These are phyloP conservation scores for Euzophera pinguis DNA, from an alignment of 2,888 invertebrate genomes.

Conservation along the genomic window DNA sequence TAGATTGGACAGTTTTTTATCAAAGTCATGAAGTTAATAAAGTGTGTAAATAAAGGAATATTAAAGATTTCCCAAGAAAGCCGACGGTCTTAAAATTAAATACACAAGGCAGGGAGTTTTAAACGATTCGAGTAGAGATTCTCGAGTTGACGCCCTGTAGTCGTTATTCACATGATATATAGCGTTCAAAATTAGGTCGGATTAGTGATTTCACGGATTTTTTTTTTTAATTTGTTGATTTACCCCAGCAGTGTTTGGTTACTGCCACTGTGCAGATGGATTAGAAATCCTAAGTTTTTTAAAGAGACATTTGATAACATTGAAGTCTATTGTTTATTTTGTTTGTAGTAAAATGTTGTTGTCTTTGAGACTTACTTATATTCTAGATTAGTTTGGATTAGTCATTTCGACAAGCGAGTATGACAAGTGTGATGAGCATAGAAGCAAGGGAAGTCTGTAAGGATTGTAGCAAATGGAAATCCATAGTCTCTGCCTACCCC, in stretches of 20 bases:
- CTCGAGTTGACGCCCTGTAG: conserved; percentile 39
- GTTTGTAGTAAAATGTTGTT: neutral
- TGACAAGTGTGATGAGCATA: too few species aligned
- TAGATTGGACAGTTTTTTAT: too few species aligned
- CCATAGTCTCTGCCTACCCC: too few species aligned
- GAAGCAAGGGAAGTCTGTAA: too few species aligned
- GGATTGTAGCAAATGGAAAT: too few species aligned
- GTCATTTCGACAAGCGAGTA: too few species aligned
- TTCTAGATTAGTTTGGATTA: too few species aligned
- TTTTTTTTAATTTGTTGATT: conserved; percentile 41
- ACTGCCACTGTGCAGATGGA: conserved; percentile 33
- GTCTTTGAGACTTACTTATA: too few species aligned
- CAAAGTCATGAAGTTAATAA: too few species aligned
- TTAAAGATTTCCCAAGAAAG: conserved; percentile 20
- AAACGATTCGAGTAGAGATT: conserved; percentile 44
- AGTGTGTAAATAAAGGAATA: too few species aligned
- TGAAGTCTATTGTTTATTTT: neutral
- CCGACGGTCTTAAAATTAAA: conserved; percentile 35
- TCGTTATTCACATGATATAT: conserved; percentile 58
- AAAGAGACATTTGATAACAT: conserved; percentile 1
- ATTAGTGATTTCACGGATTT: conserved; percentile 62
- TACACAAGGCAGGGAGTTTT: conserved; percentile 26
- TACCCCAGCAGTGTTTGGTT: conserved; percentile 38
- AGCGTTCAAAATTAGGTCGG: conserved; percentile 62
- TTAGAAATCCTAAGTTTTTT: conserved; percentile 19